Evolutionary conservation across 1,140 invertebrate species (phyloP), one percentile per base, ranked within the genome.

Genomic region (Cotesia vestalis): DNA sequence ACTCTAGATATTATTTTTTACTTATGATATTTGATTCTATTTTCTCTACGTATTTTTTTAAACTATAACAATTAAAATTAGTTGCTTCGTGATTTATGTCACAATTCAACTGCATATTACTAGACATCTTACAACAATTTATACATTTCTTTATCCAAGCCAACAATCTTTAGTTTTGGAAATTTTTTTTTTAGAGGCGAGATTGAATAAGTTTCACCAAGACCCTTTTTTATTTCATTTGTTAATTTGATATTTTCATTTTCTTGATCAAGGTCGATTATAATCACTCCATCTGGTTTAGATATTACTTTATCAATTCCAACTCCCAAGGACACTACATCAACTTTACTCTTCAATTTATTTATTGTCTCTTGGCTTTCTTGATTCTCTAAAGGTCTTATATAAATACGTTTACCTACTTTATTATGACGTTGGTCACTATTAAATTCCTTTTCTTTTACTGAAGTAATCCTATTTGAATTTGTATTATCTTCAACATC

Each of bases 81-180:
- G 59, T 69, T 4, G 67, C 72, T 35, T 52, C 46, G 36, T 73
- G 59, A 53, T 70, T 46, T 20, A 36, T 64, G 12, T 69, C 35
- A 5, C 59, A 51, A 2, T 55, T 46, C n/a, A n/a, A 11, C 17
- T 11, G 38, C 4, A 11, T 38, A 55, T 57, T 17, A 57, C 12
- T 4, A 53, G 8, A 34, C 8, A 68, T 4, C n/a, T 40, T 27
- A 53, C 11, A n/a, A 57, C 72, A 73, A 61, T 73, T 73, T 53
- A 73, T 27, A 69, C 72, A 73, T 69, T 69, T 55, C 11, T 17
- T 55, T 12, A 12, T 73, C 35, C 17, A 73, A 57, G 4, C 57
- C 57, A 4, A 62, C 52, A 27, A 73, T 52, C 35, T 69, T 73
- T n/a, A 73, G 2, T 53, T 61, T 62, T 20, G 72, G 66, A 12